Conservation (phyloP, 2,113 vertebrate species). For the Amphiprion ocellaris region DNA sequence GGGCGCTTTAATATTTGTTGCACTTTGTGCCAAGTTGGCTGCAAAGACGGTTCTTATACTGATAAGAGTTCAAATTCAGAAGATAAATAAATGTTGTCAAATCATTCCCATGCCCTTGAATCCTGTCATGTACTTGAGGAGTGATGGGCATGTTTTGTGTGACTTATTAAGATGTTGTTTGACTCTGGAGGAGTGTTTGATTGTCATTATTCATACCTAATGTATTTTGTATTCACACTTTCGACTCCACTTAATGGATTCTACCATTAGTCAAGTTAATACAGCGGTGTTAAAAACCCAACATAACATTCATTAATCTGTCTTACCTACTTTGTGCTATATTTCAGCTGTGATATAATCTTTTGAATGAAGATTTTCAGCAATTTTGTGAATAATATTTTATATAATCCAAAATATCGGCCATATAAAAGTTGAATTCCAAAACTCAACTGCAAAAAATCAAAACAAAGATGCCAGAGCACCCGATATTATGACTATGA, state of each 20-base stretch:
- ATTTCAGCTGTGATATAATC: neutral
- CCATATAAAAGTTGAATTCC: neutral
- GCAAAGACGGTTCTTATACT: neutral
- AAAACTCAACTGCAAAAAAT: neutral
- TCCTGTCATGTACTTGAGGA: constrained; percentile 3
- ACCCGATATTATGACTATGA: neutral
- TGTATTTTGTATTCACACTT: constrained; percentile 52
- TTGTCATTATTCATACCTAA: constrained; percentile 44
- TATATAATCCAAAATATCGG: neutral
- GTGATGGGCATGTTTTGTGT: constrained; percentile 9
- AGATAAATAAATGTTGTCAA: constrained; percentile 19
- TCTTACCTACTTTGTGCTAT: neutral
- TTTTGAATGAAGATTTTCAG: neutral
- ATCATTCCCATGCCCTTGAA: neutral
- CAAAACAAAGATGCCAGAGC: neutral
- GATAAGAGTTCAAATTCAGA: neutral
- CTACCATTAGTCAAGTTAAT: constrained; percentile 55
- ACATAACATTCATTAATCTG: constrained; percentile 22
- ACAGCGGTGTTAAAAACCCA: constrained; percentile 24
- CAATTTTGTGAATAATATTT: neutral
- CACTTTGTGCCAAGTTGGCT: constrained; percentile 6
- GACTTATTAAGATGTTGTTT: constrained; percentile 27
- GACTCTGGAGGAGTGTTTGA: constrained; percentile 39
- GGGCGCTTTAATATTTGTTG: constrained; percentile 24
- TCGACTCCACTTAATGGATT: constrained; percentile 48